These are phyloP conservation scores for Melopsittacus undulatus DNA, from an alignment of 2,797 vertebrate species.

Conservation along the genomic window DNA sequence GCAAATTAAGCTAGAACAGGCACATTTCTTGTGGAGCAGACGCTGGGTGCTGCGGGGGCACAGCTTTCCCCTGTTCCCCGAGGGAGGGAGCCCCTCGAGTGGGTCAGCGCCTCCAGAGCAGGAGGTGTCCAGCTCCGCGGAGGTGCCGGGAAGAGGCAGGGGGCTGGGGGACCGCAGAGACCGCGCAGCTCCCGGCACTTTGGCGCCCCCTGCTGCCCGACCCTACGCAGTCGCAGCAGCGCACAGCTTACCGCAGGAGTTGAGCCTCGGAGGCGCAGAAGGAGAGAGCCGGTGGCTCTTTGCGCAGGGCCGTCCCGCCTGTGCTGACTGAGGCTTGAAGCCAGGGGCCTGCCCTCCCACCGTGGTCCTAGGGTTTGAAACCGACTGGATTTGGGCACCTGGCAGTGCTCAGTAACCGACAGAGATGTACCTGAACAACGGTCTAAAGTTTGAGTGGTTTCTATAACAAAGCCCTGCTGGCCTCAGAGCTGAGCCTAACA, in stretches of 20 bases:
- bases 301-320: too few species aligned
- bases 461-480: background rate
- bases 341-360: too few species aligned
- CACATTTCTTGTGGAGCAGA: background rate
- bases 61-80: background rate
- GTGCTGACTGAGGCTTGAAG: background rate
- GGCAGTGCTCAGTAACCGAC: rapidly evolving
- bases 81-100: too few species aligned
- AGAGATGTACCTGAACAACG: background rate
- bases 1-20: background rate
- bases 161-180: rapidly evolving
- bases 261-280: background rate
- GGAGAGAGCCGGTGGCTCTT: background rate
- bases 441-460: rapidly evolving
- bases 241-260: rapidly evolving
- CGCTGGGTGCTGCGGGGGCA: background rate
- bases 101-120: background rate
- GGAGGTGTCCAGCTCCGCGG: too few species aligned
- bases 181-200: background rate
- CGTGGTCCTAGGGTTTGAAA: rapidly evolving
- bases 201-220: background rate
- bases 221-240: too few species aligned
- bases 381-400: rapidly evolving
- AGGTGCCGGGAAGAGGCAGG: too few species aligned
- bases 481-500: background rate